Base-by-base conservation (phyloP, 2,113 vertebrate species). In the Neomonachus schauinslandi region DNA sequence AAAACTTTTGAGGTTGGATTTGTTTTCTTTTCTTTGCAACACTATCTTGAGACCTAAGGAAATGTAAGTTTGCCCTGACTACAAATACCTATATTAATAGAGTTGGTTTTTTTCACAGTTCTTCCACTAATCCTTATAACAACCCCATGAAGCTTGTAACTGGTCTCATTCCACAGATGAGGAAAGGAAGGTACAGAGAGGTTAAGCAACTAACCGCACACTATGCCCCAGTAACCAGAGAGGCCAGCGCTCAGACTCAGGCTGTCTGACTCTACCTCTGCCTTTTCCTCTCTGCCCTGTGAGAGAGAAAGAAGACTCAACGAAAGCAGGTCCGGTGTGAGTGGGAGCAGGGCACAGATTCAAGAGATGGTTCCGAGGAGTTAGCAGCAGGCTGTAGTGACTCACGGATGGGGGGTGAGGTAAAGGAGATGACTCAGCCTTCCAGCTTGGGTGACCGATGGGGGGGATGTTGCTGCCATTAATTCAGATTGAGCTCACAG, bases 1-100 rank as follows among this genome's bases (percentile, higher is more conserved):
- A 67, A 79, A 88, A 39, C 42, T 91, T 94, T 91, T 28, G 71
- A 96, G 49, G 46, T 36, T 91, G 36, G 26, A 59, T 87, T 86
- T 96, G 15, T 81, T 91, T 91, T 33, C 11, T 39, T 63, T 71
- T 94, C 39, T 65, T 31, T 51, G 26, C n/a, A 49, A 83, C 18
- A 49, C 42, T 82, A 21, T 63, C 59, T 16, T 33, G 74, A 92
- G 55, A 88, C 14, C 24, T 39, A 65, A 79, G 36, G 19, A 91
- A 76, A 49, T 28, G 0, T 74, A 61, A 21, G 26, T 92, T 92
- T 65, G 26, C 46, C 26, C 63, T 42, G 21, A 39, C 59, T 82
- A 69, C 19, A 55, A 94, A 81, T 46, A n/a, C 26, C 33, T 79
- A 4, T 42, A 12, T 84, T 21, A 88, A 33, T 42, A 82, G 63